Conservation (phyloP, 1,140 invertebrate genomes). For the Drusus annulatus region DNA sequence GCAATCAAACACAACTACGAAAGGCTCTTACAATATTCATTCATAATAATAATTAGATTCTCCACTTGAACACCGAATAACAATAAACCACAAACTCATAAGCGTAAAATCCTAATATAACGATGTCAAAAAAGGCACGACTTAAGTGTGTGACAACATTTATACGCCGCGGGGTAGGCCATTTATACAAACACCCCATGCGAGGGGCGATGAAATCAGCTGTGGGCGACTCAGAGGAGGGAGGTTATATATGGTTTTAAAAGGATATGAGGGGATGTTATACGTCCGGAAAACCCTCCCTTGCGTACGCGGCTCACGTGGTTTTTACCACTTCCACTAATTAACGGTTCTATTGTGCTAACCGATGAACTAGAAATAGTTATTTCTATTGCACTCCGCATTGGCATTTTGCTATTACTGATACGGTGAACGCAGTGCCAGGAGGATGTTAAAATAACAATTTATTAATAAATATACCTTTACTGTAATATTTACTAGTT, state of each 20-base stretch:
- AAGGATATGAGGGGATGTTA: conserved; percentile 20
- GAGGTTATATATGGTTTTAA: conserved; percentile 32
- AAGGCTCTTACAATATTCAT: no score
- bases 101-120: conserved; percentile 17
- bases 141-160: conserved; percentile 43
- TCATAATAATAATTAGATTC: no score
- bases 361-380: conserved; percentile 17
- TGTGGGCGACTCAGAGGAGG: conserved; percentile 38
- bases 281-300: background rate
- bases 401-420: no score
- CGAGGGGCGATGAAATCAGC: conserved; percentile 55
- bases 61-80: no score
- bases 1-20: no score
- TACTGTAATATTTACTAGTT: no score
- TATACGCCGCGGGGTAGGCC: conserved; percentile 44
- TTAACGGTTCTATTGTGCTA: conserved; percentile 16
- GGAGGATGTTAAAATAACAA: no score
- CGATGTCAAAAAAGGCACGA: conserved; percentile 30
- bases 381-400: background rate
- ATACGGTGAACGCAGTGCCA: no score
- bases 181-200: conserved; percentile 54
- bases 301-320: conserved; percentile 17
- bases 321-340: conserved; percentile 37
- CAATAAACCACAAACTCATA: conserved; percentile 5
- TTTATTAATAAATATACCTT: no score